Conservation (phyloP, 2,113 vertebrate genomes). For the Ceratotherium simum region DNA sequence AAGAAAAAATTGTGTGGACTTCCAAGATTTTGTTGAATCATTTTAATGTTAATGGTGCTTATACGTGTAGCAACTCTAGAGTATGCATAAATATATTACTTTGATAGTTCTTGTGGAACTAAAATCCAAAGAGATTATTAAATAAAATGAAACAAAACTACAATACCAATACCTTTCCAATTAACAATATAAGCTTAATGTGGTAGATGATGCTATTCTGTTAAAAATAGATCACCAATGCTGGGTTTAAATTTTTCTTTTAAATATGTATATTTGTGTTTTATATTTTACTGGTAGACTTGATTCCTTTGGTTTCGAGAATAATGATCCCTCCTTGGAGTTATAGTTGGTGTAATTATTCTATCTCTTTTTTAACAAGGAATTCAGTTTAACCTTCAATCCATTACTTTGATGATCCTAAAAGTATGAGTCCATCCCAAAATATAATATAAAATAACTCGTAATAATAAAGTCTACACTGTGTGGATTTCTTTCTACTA, state of each 20-base stretch:
- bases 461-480: background rate
- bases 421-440: background rate
- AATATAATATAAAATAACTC: background rate
- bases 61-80: background rate
- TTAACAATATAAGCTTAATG: background rate
- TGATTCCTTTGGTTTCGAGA: background rate
- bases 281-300: background rate
- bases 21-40: background rate
- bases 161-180: background rate
- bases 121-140: background rate
- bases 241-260: background rate
- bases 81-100: rapidly evolving
- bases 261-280: background rate
- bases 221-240: background rate
- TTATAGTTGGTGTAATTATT: background rate
- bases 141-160: background rate
- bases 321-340: background rate
- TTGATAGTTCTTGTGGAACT: background rate
- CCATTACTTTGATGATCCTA: background rate
- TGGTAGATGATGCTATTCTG: no score
- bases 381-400: background rate
- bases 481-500: background rate
- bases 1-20: background rate
- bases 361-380: background rate
- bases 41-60: background rate